phyloP scores from a whole-genome alignment of 1,140 invertebrate species.

The Geopemphigus sp. region DNA sequence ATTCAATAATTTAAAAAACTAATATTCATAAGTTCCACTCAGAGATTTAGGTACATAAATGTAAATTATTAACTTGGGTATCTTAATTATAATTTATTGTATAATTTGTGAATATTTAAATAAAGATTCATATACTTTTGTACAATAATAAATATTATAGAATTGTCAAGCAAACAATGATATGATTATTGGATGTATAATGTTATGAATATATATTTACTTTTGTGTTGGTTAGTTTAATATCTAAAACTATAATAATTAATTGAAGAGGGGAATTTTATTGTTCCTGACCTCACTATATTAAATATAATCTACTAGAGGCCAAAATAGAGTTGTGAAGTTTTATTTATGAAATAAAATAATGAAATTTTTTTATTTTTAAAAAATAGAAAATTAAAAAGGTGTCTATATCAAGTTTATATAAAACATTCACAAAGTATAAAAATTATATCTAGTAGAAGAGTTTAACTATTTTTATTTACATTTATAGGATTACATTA shows the following conservation, averaged over 20 bases:
- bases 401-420: too few relatives aligned
- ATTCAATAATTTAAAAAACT: too few relatives aligned
- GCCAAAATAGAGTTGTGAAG: neutral
- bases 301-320: slow-evolving; percentile 4
- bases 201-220: neutral
- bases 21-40: too few relatives aligned
- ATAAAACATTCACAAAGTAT: neutral
- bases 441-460: neutral
- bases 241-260: neutral
- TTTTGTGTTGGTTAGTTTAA: neutral
- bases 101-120: neutral
- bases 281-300: neutral
- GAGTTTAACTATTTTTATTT: neutral
- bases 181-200: neutral
- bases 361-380: too few relatives aligned
- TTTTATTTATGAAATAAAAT: neutral
- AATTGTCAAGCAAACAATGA: neutral
- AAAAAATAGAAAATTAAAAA: neutral
- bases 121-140: neutral
- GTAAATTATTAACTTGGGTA: too few relatives aligned
- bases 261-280: slow-evolving; percentile 22
- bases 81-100: too few relatives aligned
- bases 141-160: too few relatives aligned
- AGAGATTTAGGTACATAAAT: too few relatives aligned
- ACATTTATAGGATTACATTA: neutral